Percentiles rank a stretch among this genome's conserved stretches.
Conservation (phyloP, 1,140 invertebrate genomes). For the Drosophila nigromelanica region DNA sequence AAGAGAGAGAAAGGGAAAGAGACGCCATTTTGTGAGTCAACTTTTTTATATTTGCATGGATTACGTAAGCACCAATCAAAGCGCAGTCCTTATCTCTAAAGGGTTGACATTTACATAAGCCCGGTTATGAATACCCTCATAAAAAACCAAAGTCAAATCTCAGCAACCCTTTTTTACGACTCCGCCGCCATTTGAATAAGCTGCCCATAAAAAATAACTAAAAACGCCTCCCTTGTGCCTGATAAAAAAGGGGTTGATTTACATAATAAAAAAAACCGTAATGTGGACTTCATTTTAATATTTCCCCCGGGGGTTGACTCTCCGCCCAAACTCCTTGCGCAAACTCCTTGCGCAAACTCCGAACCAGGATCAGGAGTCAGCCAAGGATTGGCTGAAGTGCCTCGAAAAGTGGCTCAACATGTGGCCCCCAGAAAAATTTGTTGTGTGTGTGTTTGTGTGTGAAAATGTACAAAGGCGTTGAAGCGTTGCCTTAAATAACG, state of each 20-base stretch:
- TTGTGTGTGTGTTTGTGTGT: background rate
- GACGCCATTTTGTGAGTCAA: constrained; percentile 60
- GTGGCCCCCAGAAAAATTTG: constrained; percentile 1
- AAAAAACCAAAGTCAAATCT: constrained; percentile 39
- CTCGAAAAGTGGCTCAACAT: too few species aligned
- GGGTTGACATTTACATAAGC: constrained; percentile 79
- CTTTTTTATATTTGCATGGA: constrained; percentile 50
- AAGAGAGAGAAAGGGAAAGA: constrained; percentile 7
- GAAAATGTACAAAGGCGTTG: constrained; percentile 66
- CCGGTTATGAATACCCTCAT: constrained; percentile 33
- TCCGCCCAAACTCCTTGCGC: constrained; percentile 57
- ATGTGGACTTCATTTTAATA: constrained; percentile 74
- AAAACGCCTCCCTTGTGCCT: constrained; percentile 20
- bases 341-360: constrained; percentile 53
- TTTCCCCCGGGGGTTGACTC: constrained; percentile 56
- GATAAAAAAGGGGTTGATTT: constrained; percentile 76
- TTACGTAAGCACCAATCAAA: constrained; percentile 49
- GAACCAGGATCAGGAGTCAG: constrained; percentile 10
- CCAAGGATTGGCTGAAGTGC: constrained; percentile 61
- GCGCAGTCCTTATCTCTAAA: constrained; percentile 22
- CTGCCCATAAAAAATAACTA: constrained; percentile 36
- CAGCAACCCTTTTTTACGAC: constrained; percentile 74
- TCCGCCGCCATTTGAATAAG: constrained; percentile 68
- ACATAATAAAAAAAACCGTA: constrained; percentile 62
- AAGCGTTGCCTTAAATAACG: constrained; percentile 57